A percentile compares a stretch with the other conserved stretches of the same genome.
Evolutionary conservation across 64 coral and sea anemone genomes (phyloP).

Genomic region (Actinia tenebrosa): DNA sequence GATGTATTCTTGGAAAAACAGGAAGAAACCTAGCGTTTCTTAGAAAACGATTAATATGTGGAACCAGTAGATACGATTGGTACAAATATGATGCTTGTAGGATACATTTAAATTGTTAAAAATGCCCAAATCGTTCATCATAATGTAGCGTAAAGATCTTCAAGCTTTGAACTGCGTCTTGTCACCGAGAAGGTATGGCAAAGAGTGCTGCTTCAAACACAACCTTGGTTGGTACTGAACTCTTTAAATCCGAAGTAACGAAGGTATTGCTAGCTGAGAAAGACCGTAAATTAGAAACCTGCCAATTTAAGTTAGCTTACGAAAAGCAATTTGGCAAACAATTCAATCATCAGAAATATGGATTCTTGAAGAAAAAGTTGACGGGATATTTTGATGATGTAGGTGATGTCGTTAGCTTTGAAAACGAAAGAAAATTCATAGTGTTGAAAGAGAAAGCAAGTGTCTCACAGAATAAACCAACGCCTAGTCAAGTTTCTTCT

Average conservation of each 20-base stretch:
- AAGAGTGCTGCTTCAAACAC: neutral
- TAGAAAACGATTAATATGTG: neutral
- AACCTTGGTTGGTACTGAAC: neutral
- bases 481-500: neutral
- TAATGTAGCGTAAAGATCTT: neutral
- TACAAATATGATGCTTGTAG: neutral
- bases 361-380: neutral
- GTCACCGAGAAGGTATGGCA: neutral
- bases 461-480: neutral
- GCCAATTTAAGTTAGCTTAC: conserved; percentile 4
- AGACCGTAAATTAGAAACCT: neutral
- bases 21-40: neutral
- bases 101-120: neutral
- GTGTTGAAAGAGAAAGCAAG: neutral
- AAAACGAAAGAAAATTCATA: neutral
- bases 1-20: neutral
- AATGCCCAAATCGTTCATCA: neutral
- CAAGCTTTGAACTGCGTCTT: neutral
- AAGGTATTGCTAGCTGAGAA: neutral
- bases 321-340: neutral
- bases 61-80: neutral
- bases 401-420: neutral
- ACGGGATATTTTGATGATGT: neutral
- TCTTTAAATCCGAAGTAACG: conserved; percentile 2
- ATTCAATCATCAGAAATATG: neutral